Evolutionary conservation across 1,140 invertebrate species (phyloP).

Genomic region (Megalopta genalis): DNA sequence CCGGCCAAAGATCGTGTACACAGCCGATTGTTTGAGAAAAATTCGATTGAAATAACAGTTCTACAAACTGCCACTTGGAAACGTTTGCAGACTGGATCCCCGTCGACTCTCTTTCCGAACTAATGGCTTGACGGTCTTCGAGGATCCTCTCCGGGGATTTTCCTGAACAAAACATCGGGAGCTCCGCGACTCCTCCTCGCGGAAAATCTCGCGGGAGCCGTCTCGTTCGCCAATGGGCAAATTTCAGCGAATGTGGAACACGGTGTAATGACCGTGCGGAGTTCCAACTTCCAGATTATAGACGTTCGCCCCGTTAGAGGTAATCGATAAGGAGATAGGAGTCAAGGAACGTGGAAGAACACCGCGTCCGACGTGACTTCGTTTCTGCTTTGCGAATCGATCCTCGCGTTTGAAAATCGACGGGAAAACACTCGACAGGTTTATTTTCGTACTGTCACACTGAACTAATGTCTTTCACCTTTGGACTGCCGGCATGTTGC

Average conservation of each 20-base stretch:
- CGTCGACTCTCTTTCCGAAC: slow-evolving; percentile 6
- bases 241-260: background rate
- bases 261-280: background rate
- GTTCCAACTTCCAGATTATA: slow-evolving; percentile 6
- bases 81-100: background rate
- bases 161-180: slow-evolving; percentile 11
- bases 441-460: too few species aligned
- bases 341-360: background rate
- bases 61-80: background rate
- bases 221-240: too few species aligned
- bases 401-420: too few species aligned
- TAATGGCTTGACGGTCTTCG: slow-evolving; percentile 25
- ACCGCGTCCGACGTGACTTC: background rate
- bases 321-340: slow-evolving; percentile 4
- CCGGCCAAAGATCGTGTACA: background rate
- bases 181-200: background rate
- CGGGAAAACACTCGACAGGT: too few species aligned
- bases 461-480: too few species aligned
- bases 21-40: background rate
- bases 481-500: too few species aligned
- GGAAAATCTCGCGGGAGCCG: background rate
- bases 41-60: background rate
- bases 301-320: background rate
- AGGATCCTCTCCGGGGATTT: slow-evolving; percentile 6
- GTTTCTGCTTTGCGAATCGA: too few species aligned